Evolutionary conservation across 2,797 vertebrate genomes (phyloP).

Genomic region (Ceyx erithaca): DNA sequence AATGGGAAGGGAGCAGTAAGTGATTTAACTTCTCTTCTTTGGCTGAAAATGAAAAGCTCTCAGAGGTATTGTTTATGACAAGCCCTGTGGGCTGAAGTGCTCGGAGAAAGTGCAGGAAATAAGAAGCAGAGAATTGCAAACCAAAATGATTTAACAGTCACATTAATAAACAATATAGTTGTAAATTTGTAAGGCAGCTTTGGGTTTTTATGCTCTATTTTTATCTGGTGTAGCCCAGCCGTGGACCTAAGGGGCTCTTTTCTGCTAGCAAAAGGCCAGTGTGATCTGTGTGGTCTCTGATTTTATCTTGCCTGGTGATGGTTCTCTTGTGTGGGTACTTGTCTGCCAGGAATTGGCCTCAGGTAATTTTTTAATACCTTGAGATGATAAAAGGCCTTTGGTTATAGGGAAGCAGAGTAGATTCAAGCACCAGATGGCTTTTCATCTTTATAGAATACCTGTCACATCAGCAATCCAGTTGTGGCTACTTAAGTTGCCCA

Average conservation of each 20-base stretch:
- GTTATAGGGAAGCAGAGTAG: background rate
- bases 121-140: background rate
- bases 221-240: background rate
- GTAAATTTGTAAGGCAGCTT: background rate
- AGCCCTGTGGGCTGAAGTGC: background rate
- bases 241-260: background rate
- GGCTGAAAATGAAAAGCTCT: constrained; percentile 45
- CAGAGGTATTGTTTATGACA: constrained; percentile 39
- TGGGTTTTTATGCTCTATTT: background rate
- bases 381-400: constrained; percentile 4
- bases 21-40: constrained; percentile 45
- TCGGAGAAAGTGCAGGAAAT: constrained; percentile 11
- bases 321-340: background rate
- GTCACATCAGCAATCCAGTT: background rate
- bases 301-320: background rate
- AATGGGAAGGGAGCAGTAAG: constrained; percentile 33
- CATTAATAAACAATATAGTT: constrained; percentile 30
- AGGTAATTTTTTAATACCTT: constrained; percentile 8
- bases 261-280: background rate
- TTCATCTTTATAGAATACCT: background rate
- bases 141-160: constrained; percentile 5
- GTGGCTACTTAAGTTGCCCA: background rate
- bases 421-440: constrained; percentile 13
- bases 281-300: background rate
- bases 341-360: constrained; percentile 14